Percentiles rank a stretch among this genome's conserved stretches.
phyloP scores from a whole-genome alignment of 2,888 invertebrate species.

The Chrysotoxum bicinctum region DNA sequence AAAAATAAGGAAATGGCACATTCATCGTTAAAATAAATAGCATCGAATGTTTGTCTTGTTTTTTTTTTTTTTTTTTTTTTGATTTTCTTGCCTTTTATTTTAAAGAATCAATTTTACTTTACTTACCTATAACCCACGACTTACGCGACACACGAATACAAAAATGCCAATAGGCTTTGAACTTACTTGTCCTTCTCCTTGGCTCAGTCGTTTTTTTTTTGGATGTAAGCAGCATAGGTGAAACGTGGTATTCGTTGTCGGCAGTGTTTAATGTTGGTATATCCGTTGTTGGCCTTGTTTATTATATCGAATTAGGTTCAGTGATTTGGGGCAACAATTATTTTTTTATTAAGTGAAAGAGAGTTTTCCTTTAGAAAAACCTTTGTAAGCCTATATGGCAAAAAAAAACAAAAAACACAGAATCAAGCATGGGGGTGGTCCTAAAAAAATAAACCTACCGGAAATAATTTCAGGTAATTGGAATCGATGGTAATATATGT shows the following conservation, averaged over 20 bases:
- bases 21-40: slow-evolving; percentile 67
- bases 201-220: slow-evolving; percentile 12
- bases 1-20: slow-evolving; percentile 43
- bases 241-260: slow-evolving; percentile 51
- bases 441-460: background rate
- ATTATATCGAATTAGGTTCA: slow-evolving; percentile 59
- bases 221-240: slow-evolving; percentile 44
- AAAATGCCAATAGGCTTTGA: background rate
- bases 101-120: slow-evolving; percentile 60
- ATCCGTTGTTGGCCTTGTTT: slow-evolving; percentile 62
- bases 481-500: slow-evolving; percentile 37
- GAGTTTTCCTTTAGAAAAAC: background rate
- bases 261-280: slow-evolving; percentile 50
- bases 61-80: background rate
- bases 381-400: background rate
- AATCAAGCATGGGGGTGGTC: background rate
- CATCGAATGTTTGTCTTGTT: slow-evolving; percentile 51
- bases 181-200: background rate
- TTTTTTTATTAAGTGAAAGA: slow-evolving; percentile 57
- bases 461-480: slow-evolving; percentile 58
- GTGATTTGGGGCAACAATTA: slow-evolving; percentile 65
- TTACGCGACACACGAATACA: slow-evolving; percentile 16
- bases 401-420: background rate
- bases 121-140: slow-evolving; percentile 23
- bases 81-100: slow-evolving; percentile 10